A percentile compares a stretch with the other conserved stretches of the same genome.
Evolutionary conservation across 37 sponge, comb jelly and placozoan species (phyloP).

Genomic region (Spongilla lacustris): DNA sequence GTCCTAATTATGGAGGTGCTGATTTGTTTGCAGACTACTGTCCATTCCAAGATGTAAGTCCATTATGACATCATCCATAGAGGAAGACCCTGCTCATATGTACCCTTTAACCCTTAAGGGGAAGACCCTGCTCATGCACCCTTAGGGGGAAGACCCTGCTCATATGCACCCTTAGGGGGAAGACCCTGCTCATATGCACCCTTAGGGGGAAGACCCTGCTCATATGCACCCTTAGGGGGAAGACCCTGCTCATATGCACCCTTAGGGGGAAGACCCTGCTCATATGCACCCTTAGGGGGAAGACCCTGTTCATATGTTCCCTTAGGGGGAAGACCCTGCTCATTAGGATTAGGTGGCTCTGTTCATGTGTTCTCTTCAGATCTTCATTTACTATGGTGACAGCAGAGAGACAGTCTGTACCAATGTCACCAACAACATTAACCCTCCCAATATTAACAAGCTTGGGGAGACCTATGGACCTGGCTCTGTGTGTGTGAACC

Average conservation of each 20-base stretch:
- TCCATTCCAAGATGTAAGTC: conserved; percentile 57
- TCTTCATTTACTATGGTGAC: background rate
- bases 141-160: no score
- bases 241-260: no score
- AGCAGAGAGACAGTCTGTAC: conserved; percentile 14
- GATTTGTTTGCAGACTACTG: conserved; percentile 68
- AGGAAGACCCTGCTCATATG: background rate
- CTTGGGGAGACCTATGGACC: conserved; percentile 53
- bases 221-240: no score
- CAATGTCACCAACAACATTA: background rate
- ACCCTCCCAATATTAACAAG: background rate
- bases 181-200: no score
- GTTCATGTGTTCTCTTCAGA: background rate
- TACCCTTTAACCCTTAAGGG: background rate
- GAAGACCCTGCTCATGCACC: background rate
- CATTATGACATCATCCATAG: background rate
- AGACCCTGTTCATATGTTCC: no score
- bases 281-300: no score
- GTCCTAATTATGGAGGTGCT: conserved; percentile 27
- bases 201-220: no score
- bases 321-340: no score
- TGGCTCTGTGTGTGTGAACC: conserved; percentile 48
- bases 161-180: no score
- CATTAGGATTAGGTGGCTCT: no score
- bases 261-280: no score